phyloP scores from a whole-genome alignment of 2,797 vertebrate genomes.

The Nasua narica region DNA sequence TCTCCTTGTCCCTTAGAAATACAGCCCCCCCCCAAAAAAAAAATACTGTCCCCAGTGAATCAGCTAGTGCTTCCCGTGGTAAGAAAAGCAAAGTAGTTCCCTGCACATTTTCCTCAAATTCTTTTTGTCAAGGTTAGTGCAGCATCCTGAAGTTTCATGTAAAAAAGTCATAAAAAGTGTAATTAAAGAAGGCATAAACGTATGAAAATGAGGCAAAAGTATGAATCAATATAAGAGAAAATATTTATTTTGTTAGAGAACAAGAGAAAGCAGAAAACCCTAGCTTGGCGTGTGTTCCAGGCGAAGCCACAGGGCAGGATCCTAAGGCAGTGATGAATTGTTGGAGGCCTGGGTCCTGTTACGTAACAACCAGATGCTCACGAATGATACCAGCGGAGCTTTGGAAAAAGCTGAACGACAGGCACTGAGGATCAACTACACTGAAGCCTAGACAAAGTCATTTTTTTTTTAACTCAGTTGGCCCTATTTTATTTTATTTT shows the following conservation, averaged over 20 bases:
- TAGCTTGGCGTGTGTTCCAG: accelerated
- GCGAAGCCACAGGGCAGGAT: accelerated
- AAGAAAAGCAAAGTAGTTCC: background rate
- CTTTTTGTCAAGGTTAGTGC: background rate
- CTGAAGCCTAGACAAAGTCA: background rate
- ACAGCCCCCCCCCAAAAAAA: too few relatives aligned
- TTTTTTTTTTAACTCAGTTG: background rate
- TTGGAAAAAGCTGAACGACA: background rate
- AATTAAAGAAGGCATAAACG: background rate
- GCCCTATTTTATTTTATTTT: conserved; percentile 1
- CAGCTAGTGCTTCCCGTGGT: background rate
- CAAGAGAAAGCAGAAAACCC: background rate
- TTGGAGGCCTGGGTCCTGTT: accelerated
- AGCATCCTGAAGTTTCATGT: background rate
- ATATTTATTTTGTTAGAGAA: background rate
- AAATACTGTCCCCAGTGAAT: background rate
- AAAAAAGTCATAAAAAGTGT: background rate
- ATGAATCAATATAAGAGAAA: background rate
- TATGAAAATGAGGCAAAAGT: background rate
- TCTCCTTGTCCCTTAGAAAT: background rate
- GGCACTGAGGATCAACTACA: background rate
- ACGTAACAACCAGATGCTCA: accelerated
- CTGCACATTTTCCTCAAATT: background rate
- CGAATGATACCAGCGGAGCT: background rate
- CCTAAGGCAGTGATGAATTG: accelerated